Percentiles rank a stretch among this genome's conserved stretches.
Conservation (phyloP, 2,888 invertebrate species). For the Drosophila phalerata region DNA sequence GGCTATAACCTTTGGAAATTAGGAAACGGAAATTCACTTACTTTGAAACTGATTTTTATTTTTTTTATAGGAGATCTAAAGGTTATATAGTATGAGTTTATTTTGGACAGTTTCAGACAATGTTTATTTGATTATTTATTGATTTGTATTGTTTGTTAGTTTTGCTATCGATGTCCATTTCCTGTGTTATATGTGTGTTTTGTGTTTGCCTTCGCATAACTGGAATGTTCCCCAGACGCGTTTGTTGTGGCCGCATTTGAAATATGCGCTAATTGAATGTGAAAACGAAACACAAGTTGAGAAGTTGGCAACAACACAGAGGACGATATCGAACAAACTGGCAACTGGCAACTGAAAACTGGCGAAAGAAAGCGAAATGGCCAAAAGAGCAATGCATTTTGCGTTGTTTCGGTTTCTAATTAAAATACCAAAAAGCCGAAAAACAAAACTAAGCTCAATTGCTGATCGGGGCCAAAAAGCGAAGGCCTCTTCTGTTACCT, state of each 20-base stretch:
- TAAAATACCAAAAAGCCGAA: slow-evolving; percentile 70
- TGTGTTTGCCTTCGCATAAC: slow-evolving; percentile 37
- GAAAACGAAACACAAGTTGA: slow-evolving; percentile 65
- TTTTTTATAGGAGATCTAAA: neutral
- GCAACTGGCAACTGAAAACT: slow-evolving; percentile 14
- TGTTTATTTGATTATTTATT: slow-evolving; percentile 17
- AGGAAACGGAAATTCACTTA: no score
- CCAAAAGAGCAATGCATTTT: slow-evolving; percentile 71
- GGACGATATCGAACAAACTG: slow-evolving; percentile 14
- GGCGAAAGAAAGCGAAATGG: slow-evolving; percentile 59
- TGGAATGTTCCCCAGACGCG: slow-evolving; percentile 54
- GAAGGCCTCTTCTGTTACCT: slow-evolving; percentile 36
- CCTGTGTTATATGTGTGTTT: slow-evolving; percentile 45
- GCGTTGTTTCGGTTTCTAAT: slow-evolving; percentile 77
- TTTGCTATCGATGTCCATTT: slow-evolving; percentile 18
- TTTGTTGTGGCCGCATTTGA: slow-evolving; percentile 60
- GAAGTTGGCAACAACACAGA: slow-evolving; percentile 21
- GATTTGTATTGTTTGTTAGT: slow-evolving; percentile 21
- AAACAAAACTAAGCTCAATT: slow-evolving; percentile 68
- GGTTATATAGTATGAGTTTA: neutral
- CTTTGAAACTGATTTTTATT: no score
- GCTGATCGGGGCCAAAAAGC: slow-evolving; percentile 53
- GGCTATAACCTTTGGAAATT: no score
- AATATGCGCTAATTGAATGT: slow-evolving; percentile 78
- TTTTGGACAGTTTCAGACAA: neutral